Evolutionary conservation across 1,140 invertebrate species (phyloP).

Genomic region (honey bee (Apis mellifera)): DNA sequence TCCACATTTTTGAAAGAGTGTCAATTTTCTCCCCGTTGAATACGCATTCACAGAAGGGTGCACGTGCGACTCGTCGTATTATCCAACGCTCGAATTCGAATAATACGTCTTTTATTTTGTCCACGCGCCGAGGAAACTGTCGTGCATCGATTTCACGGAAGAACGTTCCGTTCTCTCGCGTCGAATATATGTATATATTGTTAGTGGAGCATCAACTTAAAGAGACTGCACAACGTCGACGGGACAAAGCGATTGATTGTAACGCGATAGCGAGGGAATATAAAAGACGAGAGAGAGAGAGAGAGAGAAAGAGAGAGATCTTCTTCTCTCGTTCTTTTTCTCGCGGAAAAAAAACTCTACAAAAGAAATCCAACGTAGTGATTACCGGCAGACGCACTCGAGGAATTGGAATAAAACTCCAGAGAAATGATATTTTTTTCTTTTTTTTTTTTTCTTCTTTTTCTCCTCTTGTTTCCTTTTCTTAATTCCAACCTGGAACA

Average conservation of each 20-base stretch:
- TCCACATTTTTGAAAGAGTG: background rate
- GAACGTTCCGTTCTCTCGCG: conserved; percentile 11
- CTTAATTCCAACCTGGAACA: conserved; percentile 53
- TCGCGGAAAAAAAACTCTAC: conserved; percentile 12
- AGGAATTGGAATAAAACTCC: conserved; percentile 49
- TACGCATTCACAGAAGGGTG: background rate
- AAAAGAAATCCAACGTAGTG: conserved; percentile 43
- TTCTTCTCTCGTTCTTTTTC: too few relatives aligned
- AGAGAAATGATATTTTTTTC: conserved; percentile 32
- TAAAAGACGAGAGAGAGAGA: conserved; percentile 5
- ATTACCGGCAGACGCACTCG: conserved; percentile 46
- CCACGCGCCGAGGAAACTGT: conserved; percentile 11
- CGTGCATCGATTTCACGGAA: conserved; percentile 42
- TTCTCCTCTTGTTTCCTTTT: conserved; percentile 19
- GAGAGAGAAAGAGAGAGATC: background rate
- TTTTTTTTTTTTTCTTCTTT: background rate
- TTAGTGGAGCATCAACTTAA: conserved; percentile 46
- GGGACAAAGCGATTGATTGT: conserved; percentile 49
- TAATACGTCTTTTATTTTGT: conserved; percentile 31
- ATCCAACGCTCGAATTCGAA: background rate
- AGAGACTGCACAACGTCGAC: conserved; percentile 32
- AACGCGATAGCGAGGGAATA: conserved; percentile 38
- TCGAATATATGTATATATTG: conserved; percentile 42
- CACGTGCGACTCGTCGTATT: background rate
- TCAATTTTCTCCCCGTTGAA: conserved; percentile 8